These are phyloP conservation scores for Spondyliosoma cantharus DNA, from an alignment of 2,797 vertebrate genomes.

Conservation along the genomic window DNA sequence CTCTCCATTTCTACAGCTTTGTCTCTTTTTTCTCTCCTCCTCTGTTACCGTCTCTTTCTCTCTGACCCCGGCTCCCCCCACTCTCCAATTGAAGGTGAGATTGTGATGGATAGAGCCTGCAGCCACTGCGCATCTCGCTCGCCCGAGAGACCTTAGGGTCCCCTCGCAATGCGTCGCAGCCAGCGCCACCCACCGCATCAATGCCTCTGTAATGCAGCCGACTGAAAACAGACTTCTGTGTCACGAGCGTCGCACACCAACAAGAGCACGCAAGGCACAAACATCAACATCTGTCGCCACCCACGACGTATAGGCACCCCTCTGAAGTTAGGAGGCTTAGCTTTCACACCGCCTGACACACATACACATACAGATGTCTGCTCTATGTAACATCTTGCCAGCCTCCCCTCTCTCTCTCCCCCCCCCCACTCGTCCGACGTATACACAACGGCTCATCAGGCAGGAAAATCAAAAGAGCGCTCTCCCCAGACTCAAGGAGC, in stretches of 20 bases:
- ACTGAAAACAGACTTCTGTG: constrained; percentile 40
- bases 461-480: constrained; percentile 77
- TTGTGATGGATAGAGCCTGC: constrained; percentile 76
- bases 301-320: constrained; percentile 38
- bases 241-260: constrained; percentile 38
- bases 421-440: constrained; percentile 44
- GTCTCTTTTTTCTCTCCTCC: constrained; percentile 40
- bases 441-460: constrained; percentile 81
- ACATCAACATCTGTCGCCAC: constrained; percentile 64
- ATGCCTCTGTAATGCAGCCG: constrained; percentile 34
- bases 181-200: constrained; percentile 61
- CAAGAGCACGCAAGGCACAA: constrained; percentile 39
- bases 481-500: constrained; percentile 77
- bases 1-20: constrained; percentile 50
- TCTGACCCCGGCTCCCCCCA: constrained; percentile 47
- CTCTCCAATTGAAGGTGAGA: constrained; percentile 68
- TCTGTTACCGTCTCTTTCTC: constrained; percentile 46
- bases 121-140: constrained; percentile 56
- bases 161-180: constrained; percentile 41
- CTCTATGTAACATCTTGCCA: constrained; percentile 58
- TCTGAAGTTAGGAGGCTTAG: constrained; percentile 39
- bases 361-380: constrained; percentile 48
- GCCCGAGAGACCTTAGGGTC: constrained; percentile 59
- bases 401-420: neutral
- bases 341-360: constrained; percentile 32